Evolutionary conservation across 2,888 invertebrate genomes (phyloP), one percentile per base, ranked within the genome.

Genomic region (Phengaris alcon): DNA sequence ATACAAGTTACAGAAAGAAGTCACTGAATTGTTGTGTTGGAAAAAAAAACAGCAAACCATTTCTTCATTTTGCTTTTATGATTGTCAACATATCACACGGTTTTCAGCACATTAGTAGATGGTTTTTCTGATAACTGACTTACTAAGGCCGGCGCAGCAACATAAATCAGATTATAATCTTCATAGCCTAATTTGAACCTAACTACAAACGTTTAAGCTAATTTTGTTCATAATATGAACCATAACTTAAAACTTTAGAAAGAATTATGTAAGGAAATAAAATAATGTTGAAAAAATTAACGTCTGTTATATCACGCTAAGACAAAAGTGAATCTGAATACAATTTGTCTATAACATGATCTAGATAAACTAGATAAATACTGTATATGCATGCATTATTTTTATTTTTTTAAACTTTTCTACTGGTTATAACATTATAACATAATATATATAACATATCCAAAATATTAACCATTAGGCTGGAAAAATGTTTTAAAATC

Each of bases 101-200:
- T 35, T 64, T 64, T 64, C 35, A 64, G 35, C 64, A 64, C 64
- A 64, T 64, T 64, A 64, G 64, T 35, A 64, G 64, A 64, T 59
- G 59, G 59, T 59, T 35, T 44, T 64, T 13, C 64, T 35, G 64
- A 64, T 64, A 64, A 64, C 59, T 59, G 22, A 64, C 35, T 64
- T 13, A 44, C 35, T 64, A 35, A 6, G 35, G 64, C 64, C 64
- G 12, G 44, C 13, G 13, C 64, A 12, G 6, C 1, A 35, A 64
- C 64, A 64, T 64, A 64, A 64, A 44, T 64, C 44, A 12, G 64
- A 64, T 64, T 64, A 35, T 64, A 64, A 64, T 64, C 64, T 64
- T 13, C 64, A 22, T 59, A 64, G 64, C 12, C 64, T 64, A 44
- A 64, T 64, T 64, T 44, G 64, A 64, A 64, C 35, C 64, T 64